Percentiles rank a stretch among this genome's conserved stretches.
Conservation (phyloP, 2,113 vertebrate genomes). For the Thinocorus orbignyianus region DNA sequence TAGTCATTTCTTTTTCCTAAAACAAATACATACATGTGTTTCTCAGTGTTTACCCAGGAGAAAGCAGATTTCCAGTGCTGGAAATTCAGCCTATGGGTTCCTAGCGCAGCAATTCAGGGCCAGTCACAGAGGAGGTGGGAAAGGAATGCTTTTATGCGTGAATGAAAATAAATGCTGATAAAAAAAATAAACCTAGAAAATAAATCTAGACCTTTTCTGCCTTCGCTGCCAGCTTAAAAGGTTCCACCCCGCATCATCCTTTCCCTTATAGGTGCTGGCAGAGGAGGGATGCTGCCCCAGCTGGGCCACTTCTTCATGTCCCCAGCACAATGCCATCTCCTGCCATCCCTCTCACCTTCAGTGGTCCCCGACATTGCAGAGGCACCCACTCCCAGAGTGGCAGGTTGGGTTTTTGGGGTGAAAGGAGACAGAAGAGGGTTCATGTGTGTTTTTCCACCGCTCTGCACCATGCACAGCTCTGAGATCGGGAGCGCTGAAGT, state of each 20-base stretch:
- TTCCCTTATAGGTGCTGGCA: not conserved
- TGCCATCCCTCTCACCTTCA: rapidly evolving
- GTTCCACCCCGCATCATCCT: not conserved
- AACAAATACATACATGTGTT: not conserved
- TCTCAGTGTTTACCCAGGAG: not conserved
- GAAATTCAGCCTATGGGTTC: not conserved
- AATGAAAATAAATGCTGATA: not conserved
- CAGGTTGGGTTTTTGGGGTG: not conserved
- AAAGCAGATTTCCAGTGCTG: not conserved
- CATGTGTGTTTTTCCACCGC: not conserved
- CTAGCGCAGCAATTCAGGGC: not conserved
- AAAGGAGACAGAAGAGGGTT: rapidly evolving
- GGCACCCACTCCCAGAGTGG: rapidly evolving
- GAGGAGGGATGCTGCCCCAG: not conserved
- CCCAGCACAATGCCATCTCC: rapidly evolving
- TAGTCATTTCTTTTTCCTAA: not conserved
- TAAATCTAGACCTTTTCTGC: not conserved
- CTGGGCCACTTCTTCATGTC: rapidly evolving
- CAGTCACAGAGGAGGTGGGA: not conserved
- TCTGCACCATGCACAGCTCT: not conserved
- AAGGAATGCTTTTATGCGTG: not conserved
- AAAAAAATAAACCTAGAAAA: too few relatives aligned
- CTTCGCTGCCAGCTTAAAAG: not conserved
- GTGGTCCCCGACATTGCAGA: rapidly evolving
- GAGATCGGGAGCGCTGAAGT: not conserved